Evolutionary conservation across 2,113 vertebrate genomes (phyloP).

Genomic region (Tonatia bakeri): DNA sequence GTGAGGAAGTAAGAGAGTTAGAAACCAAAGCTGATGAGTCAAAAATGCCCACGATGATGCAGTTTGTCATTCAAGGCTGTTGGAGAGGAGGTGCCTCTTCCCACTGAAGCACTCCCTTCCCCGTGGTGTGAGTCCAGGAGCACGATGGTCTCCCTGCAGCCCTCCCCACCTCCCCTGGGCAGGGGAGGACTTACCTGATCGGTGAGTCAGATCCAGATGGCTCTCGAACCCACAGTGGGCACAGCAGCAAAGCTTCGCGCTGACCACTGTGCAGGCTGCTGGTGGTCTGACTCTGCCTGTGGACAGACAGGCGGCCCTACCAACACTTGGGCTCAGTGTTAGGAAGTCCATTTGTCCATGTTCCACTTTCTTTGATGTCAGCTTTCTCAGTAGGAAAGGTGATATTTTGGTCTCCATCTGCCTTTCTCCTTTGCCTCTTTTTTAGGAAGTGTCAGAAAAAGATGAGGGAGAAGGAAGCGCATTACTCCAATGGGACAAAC

Average conservation of each 20-base stretch:
- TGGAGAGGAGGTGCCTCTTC: background rate
- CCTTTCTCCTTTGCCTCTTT: background rate
- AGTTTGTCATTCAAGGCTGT: background rate
- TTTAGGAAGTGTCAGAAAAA: background rate
- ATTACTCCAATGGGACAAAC: background rate
- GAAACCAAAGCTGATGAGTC: background rate
- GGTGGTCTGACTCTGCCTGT: background rate
- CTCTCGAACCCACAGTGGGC: too few relatives aligned
- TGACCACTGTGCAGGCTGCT: background rate
- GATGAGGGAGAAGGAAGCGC: background rate
- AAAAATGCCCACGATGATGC: background rate
- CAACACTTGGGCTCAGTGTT: background rate
- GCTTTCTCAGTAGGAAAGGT: background rate
- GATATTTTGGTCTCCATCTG: background rate
- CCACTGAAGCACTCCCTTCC: too few relatives aligned
- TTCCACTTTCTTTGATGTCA: background rate
- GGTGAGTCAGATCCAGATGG: background rate
- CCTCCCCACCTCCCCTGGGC: background rate
- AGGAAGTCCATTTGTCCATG: background rate
- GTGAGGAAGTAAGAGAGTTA: background rate
- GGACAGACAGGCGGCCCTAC: background rate
- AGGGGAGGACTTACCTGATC: background rate
- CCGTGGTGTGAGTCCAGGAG: background rate
- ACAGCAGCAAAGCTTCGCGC: background rate
- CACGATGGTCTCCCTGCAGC: background rate